Evolutionary conservation across 1,140 invertebrate species (phyloP).

Genomic region (Drosophila malerkotliana): DNA sequence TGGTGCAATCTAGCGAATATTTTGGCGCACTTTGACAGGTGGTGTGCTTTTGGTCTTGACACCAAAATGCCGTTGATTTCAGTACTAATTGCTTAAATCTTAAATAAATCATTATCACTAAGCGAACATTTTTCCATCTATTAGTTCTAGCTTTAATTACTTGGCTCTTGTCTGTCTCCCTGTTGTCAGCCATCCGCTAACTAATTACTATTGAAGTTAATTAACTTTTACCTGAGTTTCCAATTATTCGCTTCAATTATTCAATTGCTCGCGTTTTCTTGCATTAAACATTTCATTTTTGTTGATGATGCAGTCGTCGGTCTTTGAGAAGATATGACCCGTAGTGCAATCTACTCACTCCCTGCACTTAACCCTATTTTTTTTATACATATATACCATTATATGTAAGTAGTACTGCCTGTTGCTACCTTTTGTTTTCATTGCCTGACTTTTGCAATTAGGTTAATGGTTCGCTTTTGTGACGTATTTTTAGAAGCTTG

Average conservation of each 20-base stretch:
- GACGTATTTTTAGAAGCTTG: conserved; percentile 47
- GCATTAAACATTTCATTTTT: conserved; percentile 28
- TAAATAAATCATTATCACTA: conserved; percentile 32
- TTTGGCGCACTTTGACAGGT: conserved; percentile 17
- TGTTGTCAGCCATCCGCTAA: conserved; percentile 20
- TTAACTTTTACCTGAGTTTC: conserved; percentile 50
- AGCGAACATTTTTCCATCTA: background rate
- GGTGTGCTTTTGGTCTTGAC: conserved; percentile 57
- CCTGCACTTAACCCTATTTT: conserved; percentile 61
- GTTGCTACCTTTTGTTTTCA: conserved; percentile 52
- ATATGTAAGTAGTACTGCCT: conserved; percentile 7
- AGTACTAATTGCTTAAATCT: conserved; percentile 57
- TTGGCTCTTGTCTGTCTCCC: background rate
- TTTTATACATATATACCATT: conserved; percentile 12
- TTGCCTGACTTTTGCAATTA: conserved; percentile 66
- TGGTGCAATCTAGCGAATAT: conserved; percentile 10
- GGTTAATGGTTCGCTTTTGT: conserved; percentile 73
- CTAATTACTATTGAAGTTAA: conserved; percentile 67
- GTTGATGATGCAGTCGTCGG: conserved; percentile 42
- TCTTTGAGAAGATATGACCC: conserved; percentile 20
- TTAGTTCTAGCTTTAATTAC: background rate
- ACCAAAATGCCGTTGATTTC: conserved; percentile 52
- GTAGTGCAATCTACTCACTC: conserved; percentile 23
- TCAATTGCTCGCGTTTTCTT: conserved; percentile 12
- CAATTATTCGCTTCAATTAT: conserved; percentile 15